A percentile compares a stretch with the other conserved stretches of the same genome.
These are phyloP conservation scores for Parazoanthus swiftii DNA, from an alignment of 92 coral and sea anemone species.

Conservation along the genomic window DNA sequence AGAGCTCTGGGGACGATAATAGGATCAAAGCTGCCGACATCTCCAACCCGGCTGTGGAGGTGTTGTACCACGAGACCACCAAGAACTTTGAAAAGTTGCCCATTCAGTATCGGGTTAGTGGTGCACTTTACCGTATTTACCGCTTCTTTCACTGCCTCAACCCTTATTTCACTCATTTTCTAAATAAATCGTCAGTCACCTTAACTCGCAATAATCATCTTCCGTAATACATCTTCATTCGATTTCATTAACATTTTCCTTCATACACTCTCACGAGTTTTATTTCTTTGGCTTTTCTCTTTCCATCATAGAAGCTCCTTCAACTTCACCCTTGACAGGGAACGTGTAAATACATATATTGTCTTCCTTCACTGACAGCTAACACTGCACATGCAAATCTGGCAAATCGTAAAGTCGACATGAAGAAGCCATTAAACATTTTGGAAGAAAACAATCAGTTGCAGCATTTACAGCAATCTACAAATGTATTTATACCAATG, in stretches of 20 bases:
- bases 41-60: conserved; percentile 68
- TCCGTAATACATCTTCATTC: neutral
- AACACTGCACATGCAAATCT: too few species aligned
- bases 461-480: too few species aligned
- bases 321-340: neutral
- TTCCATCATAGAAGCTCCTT: neutral
- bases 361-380: too few species aligned
- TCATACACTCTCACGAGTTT: neutral
- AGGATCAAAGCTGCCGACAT: conserved; percentile 77
- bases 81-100: conserved; percentile 97
- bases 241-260: neutral
- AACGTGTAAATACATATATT: too few species aligned
- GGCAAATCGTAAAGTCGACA: too few species aligned
- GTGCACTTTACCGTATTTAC: neutral
- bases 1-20: conserved; percentile 80
- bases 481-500: too few species aligned
- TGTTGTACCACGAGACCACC: conserved; percentile 92
- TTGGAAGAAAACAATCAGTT: too few species aligned
- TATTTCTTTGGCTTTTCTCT: neutral
- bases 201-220: too few species aligned
- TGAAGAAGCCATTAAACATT: too few species aligned
- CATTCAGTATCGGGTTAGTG: conserved; percentile 90
- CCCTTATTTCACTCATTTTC: neutral
- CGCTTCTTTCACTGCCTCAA: neutral
- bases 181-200: too few species aligned